Conservation (phyloP, 2,113 vertebrate genomes). For the Leucopsar rothschildi region DNA sequence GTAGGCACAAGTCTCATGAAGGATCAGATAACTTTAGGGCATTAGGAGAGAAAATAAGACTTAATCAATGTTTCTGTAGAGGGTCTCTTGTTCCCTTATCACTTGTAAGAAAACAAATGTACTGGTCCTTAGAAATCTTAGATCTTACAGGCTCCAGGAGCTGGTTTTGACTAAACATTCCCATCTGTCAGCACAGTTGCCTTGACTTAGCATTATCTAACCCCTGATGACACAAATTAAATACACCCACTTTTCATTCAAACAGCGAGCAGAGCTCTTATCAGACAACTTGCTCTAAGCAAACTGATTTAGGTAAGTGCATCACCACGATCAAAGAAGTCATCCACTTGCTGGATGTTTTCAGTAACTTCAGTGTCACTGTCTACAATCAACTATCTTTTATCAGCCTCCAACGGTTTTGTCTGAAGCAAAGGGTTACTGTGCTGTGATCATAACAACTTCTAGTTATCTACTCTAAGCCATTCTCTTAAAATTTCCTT, state of each 20-base stretch:
- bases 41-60: not conserved
- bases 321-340: not conserved
- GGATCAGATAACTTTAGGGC: not conserved
- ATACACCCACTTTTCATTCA: not conserved
- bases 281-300: not conserved
- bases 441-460: not conserved
- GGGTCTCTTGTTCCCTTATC: not conserved
- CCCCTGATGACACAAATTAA: conserved; percentile 37
- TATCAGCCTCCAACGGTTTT: not conserved
- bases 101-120: conserved; percentile 15
- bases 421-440: not conserved
- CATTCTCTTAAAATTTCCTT: not conserved
- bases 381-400: not conserved
- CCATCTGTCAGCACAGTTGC: not conserved
- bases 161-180: conserved; percentile 15
- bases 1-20: not conserved
- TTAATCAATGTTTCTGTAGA: not conserved
- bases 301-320: not conserved
- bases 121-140: not conserved
- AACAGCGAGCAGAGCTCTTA: not conserved
- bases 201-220: conserved; percentile 36
- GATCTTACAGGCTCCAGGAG: not conserved
- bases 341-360: not conserved
- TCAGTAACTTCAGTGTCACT: not conserved
- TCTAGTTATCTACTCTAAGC: not conserved